Conservation (phyloP, 2,888 invertebrate species). For the Melitaea athalia region DNA sequence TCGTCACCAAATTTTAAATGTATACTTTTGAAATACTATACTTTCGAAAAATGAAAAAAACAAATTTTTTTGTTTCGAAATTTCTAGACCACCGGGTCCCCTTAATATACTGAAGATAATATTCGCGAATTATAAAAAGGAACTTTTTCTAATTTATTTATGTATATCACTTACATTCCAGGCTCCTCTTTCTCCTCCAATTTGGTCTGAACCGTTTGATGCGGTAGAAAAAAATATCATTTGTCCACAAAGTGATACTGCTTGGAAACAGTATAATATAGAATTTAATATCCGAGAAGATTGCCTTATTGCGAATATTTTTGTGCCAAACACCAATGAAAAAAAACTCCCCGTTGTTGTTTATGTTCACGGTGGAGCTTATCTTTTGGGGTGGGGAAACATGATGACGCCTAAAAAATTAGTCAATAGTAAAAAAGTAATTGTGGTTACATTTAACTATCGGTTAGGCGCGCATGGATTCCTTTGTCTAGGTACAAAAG, state of each 20-base stretch:
- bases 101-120: too few relatives aligned
- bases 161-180: slow-evolving; percentile 21
- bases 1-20: too few relatives aligned
- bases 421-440: slow-evolving; percentile 47
- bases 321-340: slow-evolving; percentile 43
- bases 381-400: slow-evolving; percentile 57
- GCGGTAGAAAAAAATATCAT: slow-evolving; percentile 42
- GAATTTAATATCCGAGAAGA: slow-evolving; percentile 41
- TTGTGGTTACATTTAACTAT: slow-evolving; percentile 58
- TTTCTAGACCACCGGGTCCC: too few relatives aligned
- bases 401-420: slow-evolving; percentile 45
- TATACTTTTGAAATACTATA: too few relatives aligned
- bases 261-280: slow-evolving; percentile 17
- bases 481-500: slow-evolving; percentile 47
- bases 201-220: slow-evolving; percentile 43
- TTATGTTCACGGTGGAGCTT: slow-evolving; percentile 69
- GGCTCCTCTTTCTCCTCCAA: slow-evolving; percentile 54
- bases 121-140: neutral
- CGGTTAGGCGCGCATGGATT: slow-evolving; percentile 50
- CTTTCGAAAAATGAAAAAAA: too few relatives aligned
- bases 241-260: slow-evolving; percentile 40
- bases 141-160: neutral
- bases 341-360: slow-evolving; percentile 61
- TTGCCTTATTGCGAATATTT: slow-evolving; percentile 47
- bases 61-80: too few relatives aligned